Conservation (phyloP, 2,797 vertebrate genomes). For the Neostethus bicornis region DNA sequence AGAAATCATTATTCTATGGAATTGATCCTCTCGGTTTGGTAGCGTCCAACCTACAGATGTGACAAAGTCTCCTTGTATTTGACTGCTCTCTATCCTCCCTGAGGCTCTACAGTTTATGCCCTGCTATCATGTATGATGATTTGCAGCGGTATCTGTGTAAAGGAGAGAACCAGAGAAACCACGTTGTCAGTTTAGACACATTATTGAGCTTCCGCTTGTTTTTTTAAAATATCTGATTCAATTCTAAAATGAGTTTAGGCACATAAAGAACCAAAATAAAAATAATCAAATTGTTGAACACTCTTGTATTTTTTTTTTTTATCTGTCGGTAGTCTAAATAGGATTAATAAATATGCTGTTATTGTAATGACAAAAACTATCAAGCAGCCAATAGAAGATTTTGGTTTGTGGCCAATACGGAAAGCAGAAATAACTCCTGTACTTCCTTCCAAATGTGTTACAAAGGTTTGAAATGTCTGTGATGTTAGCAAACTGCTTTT, state of each 20-base stretch:
- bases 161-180: conserved; percentile 7
- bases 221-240: not conserved
- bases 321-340: not conserved
- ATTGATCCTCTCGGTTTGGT: conserved; percentile 59
- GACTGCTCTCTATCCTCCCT: conserved; percentile 35
- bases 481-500: not conserved
- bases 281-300: not conserved
- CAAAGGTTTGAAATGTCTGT: not conserved
- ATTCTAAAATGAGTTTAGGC: not conserved
- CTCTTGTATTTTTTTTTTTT: not conserved
- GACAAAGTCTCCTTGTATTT: conserved; percentile 49
- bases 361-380: not conserved
- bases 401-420: not conserved
- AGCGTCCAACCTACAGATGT: conserved; percentile 58
- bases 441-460: not conserved
- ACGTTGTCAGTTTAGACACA: conserved; percentile 16
- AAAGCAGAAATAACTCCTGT: not conserved
- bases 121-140: conserved; percentile 29
- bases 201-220: not conserved
- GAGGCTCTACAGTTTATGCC: conserved; percentile 29
- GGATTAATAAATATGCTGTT: not conserved
- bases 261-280: not conserved
- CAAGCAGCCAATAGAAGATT: not conserved
- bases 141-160: conserved; percentile 12
- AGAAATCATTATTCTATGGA: conserved; percentile 46